These are phyloP conservation scores for Entomobrya proxima DNA, from an alignment of 2,888 invertebrate genomes.

Conservation along the genomic window DNA sequence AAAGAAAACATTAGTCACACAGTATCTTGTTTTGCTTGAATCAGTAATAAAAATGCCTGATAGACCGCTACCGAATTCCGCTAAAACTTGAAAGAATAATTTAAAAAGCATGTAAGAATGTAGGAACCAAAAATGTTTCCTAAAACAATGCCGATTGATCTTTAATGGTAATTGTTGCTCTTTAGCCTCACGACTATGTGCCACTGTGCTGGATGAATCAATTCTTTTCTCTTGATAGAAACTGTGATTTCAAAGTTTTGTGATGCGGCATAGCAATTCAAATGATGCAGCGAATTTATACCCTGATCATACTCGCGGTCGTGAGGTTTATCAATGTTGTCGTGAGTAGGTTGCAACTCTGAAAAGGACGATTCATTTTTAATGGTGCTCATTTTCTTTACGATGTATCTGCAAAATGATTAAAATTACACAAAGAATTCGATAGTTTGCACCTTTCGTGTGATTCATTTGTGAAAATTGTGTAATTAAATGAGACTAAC, in stretches of 20 bases:
- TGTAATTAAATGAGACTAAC: constrained; percentile 11
- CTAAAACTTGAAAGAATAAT: neutral
- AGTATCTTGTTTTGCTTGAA: constrained; percentile 9
- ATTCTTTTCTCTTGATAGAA: neutral
- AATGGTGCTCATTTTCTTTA: neutral
- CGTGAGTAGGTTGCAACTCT: neutral
- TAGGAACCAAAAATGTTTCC: constrained; percentile 1
- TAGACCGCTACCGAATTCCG: constrained; percentile 39
- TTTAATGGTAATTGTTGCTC: constrained; percentile 57
- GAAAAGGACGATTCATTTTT: neutral
- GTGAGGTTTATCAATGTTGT: neutral
- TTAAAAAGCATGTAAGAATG: neutral
- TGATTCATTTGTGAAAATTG: constrained; percentile 27
- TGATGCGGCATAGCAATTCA: no score
- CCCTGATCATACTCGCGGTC: neutral
- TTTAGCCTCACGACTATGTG: constrained; percentile 33
- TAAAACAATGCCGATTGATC: constrained; percentile 29
- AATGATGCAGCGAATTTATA: no score
- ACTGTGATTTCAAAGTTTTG: neutral
- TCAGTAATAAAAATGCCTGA: constrained; percentile 19
- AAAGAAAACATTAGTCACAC: constrained; percentile 62
- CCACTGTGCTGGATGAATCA: constrained; percentile 27
- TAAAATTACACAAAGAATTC: constrained; percentile 19
- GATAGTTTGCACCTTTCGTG: constrained; percentile 10
- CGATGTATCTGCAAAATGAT: constrained; percentile 5